Base-by-base conservation (phyloP, 2,113 vertebrate genomes). In the Bujurquina vittata region DNA sequence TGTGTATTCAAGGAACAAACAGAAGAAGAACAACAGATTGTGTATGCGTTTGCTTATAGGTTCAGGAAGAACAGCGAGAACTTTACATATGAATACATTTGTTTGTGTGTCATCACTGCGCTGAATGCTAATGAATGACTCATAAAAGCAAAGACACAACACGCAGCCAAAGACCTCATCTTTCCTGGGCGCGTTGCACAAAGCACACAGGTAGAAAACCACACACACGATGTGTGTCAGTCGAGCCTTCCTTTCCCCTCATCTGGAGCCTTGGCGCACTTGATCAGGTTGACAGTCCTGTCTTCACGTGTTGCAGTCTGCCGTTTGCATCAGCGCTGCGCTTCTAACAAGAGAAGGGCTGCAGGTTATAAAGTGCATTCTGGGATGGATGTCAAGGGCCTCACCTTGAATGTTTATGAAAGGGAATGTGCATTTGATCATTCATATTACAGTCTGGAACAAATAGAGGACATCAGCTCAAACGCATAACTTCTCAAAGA, bases 91-190 rank as follows among this genome's bases (percentile, higher is more conserved):
- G 72, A 72, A 54, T 72, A 54, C 26, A 72, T 74, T 35, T 57
- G 26, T 63, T 54, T n/a, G 15, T 73, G 58, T 60, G 23, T 62
- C 29, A 35, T 12, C 57, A 35, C 20, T 35, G 8, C 57, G 55
- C 52, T 65, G 77, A 67, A 81, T 74, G 17, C 62, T 80, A 77
- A 88, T 49, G 54, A 83, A 58, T 80, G 20, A 77, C 29, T 83
- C 61, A 80, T 46, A 74, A 84, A 78, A 72, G 46, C 35, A 77
- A 83, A 80, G 62, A 59, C 40, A 77, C 52, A 67, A 18, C 23
- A 49, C 33, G 33, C 23, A 77, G n/a, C 22, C 46, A 55, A 23
- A 73, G 40, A 65, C 29, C 17, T 31, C 35, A n/a, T 69, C 43
- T 49, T 69, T 69, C 43, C 23, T 18, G 17, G 43, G 65, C 2